Conservation (phyloP, 2,113 vertebrate species). For the Lontra canadensis region DNA sequence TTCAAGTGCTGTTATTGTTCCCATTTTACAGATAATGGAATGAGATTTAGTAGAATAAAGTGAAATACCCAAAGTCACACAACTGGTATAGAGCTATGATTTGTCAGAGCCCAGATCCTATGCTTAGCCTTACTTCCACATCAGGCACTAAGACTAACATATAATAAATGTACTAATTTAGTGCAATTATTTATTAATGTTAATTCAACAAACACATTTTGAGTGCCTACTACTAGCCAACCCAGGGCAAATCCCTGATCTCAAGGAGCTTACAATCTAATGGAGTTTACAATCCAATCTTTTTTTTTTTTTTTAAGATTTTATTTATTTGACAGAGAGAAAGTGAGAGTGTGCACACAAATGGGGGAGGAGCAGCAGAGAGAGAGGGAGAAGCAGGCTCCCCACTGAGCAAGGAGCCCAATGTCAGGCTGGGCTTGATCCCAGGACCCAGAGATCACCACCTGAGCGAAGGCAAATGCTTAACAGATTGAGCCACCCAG, state of each 20-base stretch:
- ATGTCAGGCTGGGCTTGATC: too few species aligned
- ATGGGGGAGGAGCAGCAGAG: too few species aligned
- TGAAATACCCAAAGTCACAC: neutral
- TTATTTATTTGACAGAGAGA: too few species aligned
- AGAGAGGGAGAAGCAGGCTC: too few species aligned
- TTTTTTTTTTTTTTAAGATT: neutral
- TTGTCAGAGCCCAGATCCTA: neutral
- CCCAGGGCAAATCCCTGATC: neutral
- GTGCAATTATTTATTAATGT: neutral
- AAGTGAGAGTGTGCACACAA: too few species aligned
- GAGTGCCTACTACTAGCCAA: neutral
- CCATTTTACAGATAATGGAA: neutral
- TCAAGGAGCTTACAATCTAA: neutral
- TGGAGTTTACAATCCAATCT: neutral
- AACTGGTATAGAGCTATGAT: neutral
- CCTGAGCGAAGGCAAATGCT: neutral
- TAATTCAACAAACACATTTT: slow-evolving; percentile 6
- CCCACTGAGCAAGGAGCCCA: too few species aligned
- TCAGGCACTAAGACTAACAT: neutral
- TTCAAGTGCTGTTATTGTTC: neutral
- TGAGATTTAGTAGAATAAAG: neutral
- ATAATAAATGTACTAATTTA: neutral
- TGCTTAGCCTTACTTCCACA: neutral
- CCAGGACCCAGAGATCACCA: too few species aligned
- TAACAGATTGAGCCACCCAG: neutral